Evolutionary conservation across 30 jellyfish, hydroid and myxozoan genomes (phyloP).

Genomic region (Cassiopea andromeda): DNA sequence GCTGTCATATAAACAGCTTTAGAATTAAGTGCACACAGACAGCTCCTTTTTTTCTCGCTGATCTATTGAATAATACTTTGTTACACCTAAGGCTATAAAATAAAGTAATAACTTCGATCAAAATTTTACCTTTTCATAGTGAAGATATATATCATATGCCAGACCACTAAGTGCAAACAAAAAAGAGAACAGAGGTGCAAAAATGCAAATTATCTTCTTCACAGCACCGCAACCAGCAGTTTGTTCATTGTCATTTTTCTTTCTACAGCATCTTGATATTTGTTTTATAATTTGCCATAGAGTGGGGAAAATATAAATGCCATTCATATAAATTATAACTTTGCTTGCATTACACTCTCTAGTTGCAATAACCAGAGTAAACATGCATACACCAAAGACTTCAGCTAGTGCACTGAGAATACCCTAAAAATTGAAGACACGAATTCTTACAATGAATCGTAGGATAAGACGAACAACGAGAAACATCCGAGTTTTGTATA

Average conservation of each 20-base stretch:
- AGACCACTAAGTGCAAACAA: constrained; percentile 53
- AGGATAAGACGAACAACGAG: not conserved
- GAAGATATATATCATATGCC: constrained; percentile 43
- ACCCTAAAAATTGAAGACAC: constrained; percentile 67
- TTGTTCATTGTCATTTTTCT: not conserved
- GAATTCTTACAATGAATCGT: not conserved
- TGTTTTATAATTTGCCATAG: constrained; percentile 56
- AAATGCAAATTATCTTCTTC: not conserved
- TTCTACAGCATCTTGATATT: constrained; percentile 11
- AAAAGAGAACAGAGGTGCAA: not conserved
- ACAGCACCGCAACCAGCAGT: constrained; percentile 22
- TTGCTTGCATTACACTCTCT: constrained; percentile 36
- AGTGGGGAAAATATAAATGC: constrained; percentile 76
- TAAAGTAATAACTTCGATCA: not conserved
- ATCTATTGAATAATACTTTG: not conserved
- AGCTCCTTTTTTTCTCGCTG: no score
- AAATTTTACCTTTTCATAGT: not conserved
- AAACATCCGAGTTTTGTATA: no score
- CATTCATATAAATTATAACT: constrained; percentile 77
- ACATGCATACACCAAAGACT: constrained; percentile 75
- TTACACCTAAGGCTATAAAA: not conserved
- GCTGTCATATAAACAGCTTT: no score
- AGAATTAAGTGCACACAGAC: no score
- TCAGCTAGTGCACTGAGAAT: constrained; percentile 63
- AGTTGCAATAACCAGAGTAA: constrained; percentile 69